phyloP scores from a whole-genome alignment of 2,888 invertebrate genomes.

The Reticulitermes lucifugus region DNA sequence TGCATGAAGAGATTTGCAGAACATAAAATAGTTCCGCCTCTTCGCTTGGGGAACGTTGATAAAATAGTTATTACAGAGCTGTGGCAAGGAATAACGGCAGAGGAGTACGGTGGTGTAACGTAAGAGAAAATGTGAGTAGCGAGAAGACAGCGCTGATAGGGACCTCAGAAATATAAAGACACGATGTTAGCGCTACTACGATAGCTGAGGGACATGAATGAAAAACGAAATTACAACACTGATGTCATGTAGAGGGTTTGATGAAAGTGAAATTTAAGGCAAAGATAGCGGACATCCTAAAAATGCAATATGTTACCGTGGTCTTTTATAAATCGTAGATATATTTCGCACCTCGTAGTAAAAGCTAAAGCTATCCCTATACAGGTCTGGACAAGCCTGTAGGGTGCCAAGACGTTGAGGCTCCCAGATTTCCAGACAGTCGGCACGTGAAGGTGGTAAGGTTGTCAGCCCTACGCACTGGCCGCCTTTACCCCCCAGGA shows the following conservation, averaged over 20 bases:
- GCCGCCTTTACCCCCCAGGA: too few relatives aligned
- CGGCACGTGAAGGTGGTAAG: too few relatives aligned
- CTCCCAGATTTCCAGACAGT: too few relatives aligned
- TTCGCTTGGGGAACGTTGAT: not conserved
- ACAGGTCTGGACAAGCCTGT: too few relatives aligned
- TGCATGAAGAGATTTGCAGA: not conserved
- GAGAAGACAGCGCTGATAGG: constrained; percentile 1
- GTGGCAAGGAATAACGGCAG: not conserved
- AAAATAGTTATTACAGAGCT: constrained; percentile 13
- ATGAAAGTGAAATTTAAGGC: not conserved
- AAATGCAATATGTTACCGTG: not conserved
- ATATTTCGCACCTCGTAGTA: too few relatives aligned
- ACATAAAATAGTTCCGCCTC: not conserved
- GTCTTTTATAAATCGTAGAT: not conserved
- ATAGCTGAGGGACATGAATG: not conserved
- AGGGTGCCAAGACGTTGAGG: too few relatives aligned
- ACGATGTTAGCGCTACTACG: not conserved
- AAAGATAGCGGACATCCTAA: not conserved
- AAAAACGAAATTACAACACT: not conserved
- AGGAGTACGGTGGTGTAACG: not conserved
- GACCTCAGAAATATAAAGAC: not conserved
- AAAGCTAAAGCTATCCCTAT: too few relatives aligned
- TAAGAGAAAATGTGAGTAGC: not conserved
- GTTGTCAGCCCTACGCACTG: too few relatives aligned
- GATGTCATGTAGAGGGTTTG: not conserved